Percentiles rank a stretch among this genome's conserved stretches.
phyloP scores from a whole-genome alignment of 2,113 vertebrate species.

The Oreochromis spilurus region DNA sequence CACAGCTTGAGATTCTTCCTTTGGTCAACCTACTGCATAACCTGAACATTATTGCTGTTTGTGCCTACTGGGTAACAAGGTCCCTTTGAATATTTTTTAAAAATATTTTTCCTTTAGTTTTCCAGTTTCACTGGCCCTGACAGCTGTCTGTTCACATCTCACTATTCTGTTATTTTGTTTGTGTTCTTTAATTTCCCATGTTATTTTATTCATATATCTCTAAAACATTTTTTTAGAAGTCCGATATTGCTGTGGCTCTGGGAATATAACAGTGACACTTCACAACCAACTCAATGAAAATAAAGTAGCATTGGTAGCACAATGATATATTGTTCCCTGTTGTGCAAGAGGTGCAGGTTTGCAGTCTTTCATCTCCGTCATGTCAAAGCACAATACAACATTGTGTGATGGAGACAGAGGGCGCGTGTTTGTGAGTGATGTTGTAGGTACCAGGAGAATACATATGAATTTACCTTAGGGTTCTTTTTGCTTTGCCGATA shows the following conservation, averaged over 20 bases:
- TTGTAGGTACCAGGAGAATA: background rate
- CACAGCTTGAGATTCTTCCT: slow-evolving; percentile 22
- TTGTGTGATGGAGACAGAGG: background rate
- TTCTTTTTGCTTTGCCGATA: background rate
- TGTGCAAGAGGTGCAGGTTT: background rate
- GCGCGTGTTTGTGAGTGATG: background rate
- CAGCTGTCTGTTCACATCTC: background rate
- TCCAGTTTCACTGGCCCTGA: background rate
- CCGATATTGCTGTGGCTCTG: background rate
- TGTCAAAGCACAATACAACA: background rate
- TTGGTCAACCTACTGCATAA: background rate
- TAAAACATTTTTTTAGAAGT: background rate
- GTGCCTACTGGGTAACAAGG: background rate
- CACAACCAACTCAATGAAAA: background rate
- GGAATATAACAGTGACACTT: background rate
- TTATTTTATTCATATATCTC: background rate
- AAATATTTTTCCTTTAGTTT: background rate
- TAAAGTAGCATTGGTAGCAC: background rate
- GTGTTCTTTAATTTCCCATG: background rate
- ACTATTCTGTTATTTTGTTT: background rate
- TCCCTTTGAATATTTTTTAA: background rate
- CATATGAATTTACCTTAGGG: background rate
- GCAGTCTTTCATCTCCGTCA: slow-evolving; percentile 1
- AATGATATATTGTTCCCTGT: background rate
- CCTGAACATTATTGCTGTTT: background rate